Conservation (phyloP, 2,797 vertebrate species). For the Anas acuta region DNA sequence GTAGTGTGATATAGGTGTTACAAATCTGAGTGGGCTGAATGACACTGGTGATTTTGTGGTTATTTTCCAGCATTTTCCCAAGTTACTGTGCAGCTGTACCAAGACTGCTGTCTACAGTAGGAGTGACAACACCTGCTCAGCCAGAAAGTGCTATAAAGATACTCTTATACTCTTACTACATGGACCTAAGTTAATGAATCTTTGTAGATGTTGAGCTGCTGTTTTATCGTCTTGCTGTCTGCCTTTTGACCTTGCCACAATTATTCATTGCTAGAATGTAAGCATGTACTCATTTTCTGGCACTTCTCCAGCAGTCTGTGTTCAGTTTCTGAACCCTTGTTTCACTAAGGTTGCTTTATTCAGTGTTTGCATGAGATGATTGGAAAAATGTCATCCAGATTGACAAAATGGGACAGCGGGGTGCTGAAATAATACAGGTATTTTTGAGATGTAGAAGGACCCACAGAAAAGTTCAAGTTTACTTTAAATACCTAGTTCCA, state of each 20-base stretch:
- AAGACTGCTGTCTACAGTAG: fast-evolving
- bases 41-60: fast-evolving
- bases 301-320: fast-evolving
- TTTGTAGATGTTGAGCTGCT: neutral
- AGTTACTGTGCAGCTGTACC: neutral
- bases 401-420: neutral
- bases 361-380: fast-evolving
- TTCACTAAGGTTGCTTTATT: neutral
- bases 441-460: neutral
- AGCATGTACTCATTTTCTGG: fast-evolving
- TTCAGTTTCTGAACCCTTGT: neutral
- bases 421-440: neutral
- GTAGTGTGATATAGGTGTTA: neutral
- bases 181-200: neutral
- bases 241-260: fast-evolving
- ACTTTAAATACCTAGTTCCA: neutral
- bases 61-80: neutral
- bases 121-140: fast-evolving
- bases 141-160: fast-evolving
- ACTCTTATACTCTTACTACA: fast-evolving
- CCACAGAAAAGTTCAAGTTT: neutral
- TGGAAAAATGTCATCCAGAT: neutral
- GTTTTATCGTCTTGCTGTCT: neutral
- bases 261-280: fast-evolving
- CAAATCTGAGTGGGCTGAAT: neutral